Percentiles rank a stretch among this genome's conserved stretches.
Evolutionary conservation across 30 jellyfish, hydroid and myxozoan species (phyloP).

Genomic region (Pseudorhiza aurosa): DNA sequence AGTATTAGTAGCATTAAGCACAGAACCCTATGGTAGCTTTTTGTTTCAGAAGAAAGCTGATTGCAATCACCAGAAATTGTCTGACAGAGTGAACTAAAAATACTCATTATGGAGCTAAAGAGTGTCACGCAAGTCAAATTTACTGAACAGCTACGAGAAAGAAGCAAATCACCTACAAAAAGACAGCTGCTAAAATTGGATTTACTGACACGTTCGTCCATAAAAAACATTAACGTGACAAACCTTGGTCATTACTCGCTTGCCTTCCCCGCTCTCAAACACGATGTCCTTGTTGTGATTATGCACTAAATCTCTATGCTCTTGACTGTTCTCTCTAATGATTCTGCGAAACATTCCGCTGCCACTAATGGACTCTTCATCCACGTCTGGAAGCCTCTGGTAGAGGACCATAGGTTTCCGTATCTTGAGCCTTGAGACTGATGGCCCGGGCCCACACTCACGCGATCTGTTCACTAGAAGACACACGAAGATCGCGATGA

Average conservation of each 20-base stretch:
- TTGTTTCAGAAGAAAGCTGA: no score
- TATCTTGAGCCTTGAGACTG: slow-evolving; percentile 17
- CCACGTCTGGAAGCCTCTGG: slow-evolving; percentile 62
- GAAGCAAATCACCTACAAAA: no score
- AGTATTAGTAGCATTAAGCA: no score
- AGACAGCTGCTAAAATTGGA: no score
- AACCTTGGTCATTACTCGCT: slow-evolving; percentile 56
- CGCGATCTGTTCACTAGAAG: not conserved
- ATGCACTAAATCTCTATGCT: slow-evolving; percentile 21
- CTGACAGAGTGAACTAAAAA: no score
- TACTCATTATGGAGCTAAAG: no score
- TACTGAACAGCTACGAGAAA: no score
- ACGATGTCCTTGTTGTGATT: slow-evolving; percentile 55
- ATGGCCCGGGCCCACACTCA: slow-evolving; percentile 53
- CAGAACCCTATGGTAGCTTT: no score
- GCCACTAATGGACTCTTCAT: slow-evolving; percentile 63
- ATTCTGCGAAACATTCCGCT: slow-evolving; percentile 67
- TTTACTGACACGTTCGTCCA: no score
- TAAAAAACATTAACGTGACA: no score
- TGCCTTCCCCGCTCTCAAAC: slow-evolving; percentile 41
- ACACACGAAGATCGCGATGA: not conserved
- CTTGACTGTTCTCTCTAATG: slow-evolving; percentile 43
- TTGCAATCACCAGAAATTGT: no score
- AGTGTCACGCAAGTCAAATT: no score
- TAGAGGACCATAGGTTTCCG: slow-evolving; percentile 58